Evolutionary conservation across 2,113 vertebrate genomes (phyloP), one percentile per base, ranked within the genome.

Genomic region (Coryphaenoides rupestris): DNA sequence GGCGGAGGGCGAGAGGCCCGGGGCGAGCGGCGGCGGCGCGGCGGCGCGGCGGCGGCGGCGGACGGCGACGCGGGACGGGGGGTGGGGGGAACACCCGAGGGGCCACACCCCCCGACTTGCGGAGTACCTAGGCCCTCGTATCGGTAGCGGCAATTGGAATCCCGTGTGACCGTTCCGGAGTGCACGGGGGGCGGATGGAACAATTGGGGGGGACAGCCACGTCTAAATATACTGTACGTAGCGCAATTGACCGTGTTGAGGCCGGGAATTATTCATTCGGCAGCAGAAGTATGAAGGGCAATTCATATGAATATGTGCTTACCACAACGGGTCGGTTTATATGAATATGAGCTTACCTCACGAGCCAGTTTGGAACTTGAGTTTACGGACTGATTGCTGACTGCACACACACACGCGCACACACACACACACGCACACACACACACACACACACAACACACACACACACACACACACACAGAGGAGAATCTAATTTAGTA

Each of bases 341-440:
- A 86, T 77, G 74, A 88, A 83, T 83, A 82, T 84, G 76, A 84
- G 82, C 82, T 86, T 86, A 84, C 79, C 73, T 83, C 74, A 77
- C 81, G 71, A 72, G 53, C 74, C 59, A 74, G 76, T 73, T 71
- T 50, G 47, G n/a, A 56, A 56, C 81, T 82, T 76, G 75, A 73
- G 81, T 85, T 82, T 86, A 85, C 85, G 87, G 85, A 89, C 85
- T 86, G 85, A 87, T 79, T 76, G 85, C 85, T 86, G 87, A 87
- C 84, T 84, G 77, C 81, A 87, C 84, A 88, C 33, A 61, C 24
- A 19, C 33, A 40, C 33, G 12, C 33, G 12, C 33, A 40, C 28
- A 33, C 28, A 33, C 28, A 33, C 4, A 33, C 28, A 33, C 28
- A 33, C 28, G 12, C 33, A 40, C 33, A 40, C 33, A 40, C 33